Base-by-base conservation (phyloP, 2,113 vertebrate species). In the Benitochromis conjunctus region DNA sequence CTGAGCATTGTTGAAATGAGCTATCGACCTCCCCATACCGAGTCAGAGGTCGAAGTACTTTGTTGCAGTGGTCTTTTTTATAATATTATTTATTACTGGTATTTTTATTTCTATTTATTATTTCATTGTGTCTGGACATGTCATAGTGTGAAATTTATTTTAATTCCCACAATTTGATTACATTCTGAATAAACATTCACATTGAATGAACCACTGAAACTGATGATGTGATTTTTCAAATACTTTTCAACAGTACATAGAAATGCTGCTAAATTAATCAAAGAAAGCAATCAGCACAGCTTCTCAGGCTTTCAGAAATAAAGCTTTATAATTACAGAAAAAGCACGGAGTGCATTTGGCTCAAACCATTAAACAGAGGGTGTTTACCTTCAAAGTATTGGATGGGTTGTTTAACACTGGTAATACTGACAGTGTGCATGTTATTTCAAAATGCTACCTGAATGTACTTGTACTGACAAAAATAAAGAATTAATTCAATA, bases 1-100 rank as follows among this genome's bases (percentile, higher is more conserved):
- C 24, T 43, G 38, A 53, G 77, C 85, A 41, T 81, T 56, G 85
- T 56, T 41, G 56, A 92, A 92, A 93, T 94, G 88, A 92, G 84
- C 79, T 85, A 91, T 94, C 80, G 85, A 93, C 69, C 79, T 1
- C 5, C 79, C 19, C 11, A 0, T n/a, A 60, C 26, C 6, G 26
- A 29, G 24, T 66, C 5, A 26, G 51, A 41, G 24, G 18, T 66
- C 3, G 4, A 21, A 79, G 13, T 19, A 29, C 58, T 62, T 79
- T 46, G 69, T 46, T 55, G 58, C 9, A 24, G 55, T 41, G 18
- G n/a, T 85, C 38, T 79, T n/a, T 57, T 57, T 88, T 34, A 78
- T 64, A 26, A 0, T 16, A 57, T 56, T 79, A 57, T 43, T 41
- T 43, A 18, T 26, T 79, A 7, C 34, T 58, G 6, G 16, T 3